Conservation (phyloP, 2,797 vertebrate genomes). For the Oryzias sinensis region DNA sequence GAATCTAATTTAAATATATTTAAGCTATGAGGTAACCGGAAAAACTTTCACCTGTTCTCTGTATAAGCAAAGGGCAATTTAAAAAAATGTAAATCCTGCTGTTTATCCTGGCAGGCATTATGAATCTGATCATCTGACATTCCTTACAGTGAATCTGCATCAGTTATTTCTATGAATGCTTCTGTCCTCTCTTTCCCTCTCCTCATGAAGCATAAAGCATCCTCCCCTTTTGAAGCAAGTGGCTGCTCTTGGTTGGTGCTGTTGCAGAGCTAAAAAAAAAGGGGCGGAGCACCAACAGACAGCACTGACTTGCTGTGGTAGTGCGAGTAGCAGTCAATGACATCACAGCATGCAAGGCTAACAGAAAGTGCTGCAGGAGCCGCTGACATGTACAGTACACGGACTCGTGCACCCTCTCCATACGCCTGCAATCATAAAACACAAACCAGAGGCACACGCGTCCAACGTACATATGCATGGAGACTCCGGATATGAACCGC, state of each 20-base stretch:
- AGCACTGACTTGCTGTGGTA: conserved; percentile 65
- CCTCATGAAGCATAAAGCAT: conserved; percentile 41
- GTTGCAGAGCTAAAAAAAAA: conserved; percentile 47
- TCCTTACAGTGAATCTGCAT: conserved; percentile 26
- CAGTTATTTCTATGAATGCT: conserved; percentile 17
- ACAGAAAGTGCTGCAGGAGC: conserved; percentile 31
- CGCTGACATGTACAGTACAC: conserved; percentile 9
- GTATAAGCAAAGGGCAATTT: conserved; percentile 41
- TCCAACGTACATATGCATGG: neutral
- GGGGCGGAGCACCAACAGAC: conserved; percentile 51
- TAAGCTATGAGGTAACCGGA: conserved; percentile 17
- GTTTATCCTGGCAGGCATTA: conserved; percentile 42
- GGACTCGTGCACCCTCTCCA: conserved; percentile 7
- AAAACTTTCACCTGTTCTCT: conserved; percentile 40
- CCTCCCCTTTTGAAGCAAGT: conserved; percentile 50
- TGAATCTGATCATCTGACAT: conserved; percentile 34
- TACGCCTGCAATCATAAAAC: conserved; percentile 17
- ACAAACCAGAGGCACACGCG: neutral
- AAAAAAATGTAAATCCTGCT: conserved; percentile 38
- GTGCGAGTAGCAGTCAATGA: conserved; percentile 68
- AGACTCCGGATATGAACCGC: conserved; percentile 31
- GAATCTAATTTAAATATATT: conserved; percentile 2
- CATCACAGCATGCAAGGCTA: conserved; percentile 60
- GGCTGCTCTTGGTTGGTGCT: conserved; percentile 55
- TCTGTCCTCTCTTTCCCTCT: conserved; percentile 17